Evolutionary conservation across 1,140 invertebrate species (phyloP), one percentile per base, ranked within the genome.

Genomic region (Atopsyche davidsoni): DNA sequence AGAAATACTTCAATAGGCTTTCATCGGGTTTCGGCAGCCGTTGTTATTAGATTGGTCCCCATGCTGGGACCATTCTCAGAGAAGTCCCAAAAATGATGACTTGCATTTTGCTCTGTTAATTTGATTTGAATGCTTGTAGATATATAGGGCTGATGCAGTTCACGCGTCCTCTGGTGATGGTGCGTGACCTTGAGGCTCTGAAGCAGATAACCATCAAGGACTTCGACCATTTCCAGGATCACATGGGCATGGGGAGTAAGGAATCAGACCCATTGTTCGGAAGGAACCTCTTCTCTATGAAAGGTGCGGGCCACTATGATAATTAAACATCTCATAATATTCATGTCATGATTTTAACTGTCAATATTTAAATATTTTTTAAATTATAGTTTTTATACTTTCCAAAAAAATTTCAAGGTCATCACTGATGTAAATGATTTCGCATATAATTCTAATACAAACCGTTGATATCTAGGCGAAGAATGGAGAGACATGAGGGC

Each of bases 401-500:
- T n/a, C n/a, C n/a, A n/a, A n/a, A n/a, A n/a, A n/a, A n/a, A n/a
- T n/a, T n/a, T n/a, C n/a, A n/a, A n/a, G n/a, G n/a, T n/a, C n/a
- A n/a, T n/a, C n/a, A n/a, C n/a, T n/a, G n/a, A n/a, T n/a, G n/a
- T n/a, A n/a, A n/a, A n/a, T n/a, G n/a, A n/a, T n/a, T n/a, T n/a
- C n/a, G n/a, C n/a, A n/a, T n/a, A n/a, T n/a, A n/a, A n/a, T n/a
- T n/a, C n/a, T n/a, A n/a, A n/a, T n/a, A n/a, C n/a, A n/a, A n/a
- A n/a, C n/a, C n/a, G n/a, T n/a, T 28, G 16, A 17, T 7, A 31
- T 50, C 1, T 36, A 51, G 63, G 68, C 36, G 53, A 74, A 38
- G 64, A 68, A 44, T 77, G 75, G 75, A 64, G 64, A 22, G 66
- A 73, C 35, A 72, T 78, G 65, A 55, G 75, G 4, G 63, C 67